Percentiles rank a stretch among this genome's conserved stretches.
Evolutionary conservation across 1,140 invertebrate species (phyloP).

Genomic region (Zophobas atratus): DNA sequence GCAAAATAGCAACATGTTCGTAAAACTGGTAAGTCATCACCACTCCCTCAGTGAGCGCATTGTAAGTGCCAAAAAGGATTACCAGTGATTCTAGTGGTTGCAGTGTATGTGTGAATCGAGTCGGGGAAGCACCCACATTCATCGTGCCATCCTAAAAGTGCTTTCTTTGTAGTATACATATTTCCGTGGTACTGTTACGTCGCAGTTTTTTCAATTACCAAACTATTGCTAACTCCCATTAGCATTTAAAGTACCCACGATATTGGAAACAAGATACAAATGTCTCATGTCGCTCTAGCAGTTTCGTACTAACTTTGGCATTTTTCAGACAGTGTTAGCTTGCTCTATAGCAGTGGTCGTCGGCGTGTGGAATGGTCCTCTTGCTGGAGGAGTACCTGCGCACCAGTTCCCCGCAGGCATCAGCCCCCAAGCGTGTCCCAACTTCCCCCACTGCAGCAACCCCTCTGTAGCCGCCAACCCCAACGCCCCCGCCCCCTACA

Average conservation of each 20-base stretch:
- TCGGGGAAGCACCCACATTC: not conserved
- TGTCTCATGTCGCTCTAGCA: not conserved
- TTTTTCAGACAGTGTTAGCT: slow-evolving; percentile 64
- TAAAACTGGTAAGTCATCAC: slow-evolving; percentile 67
- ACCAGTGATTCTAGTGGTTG: slow-evolving; percentile 4
- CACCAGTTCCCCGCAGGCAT: slow-evolving; percentile 66
- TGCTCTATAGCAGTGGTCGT: slow-evolving; percentile 59
- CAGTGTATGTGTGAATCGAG: not conserved
- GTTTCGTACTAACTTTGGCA: not conserved
- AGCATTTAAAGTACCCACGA: too few species aligned
- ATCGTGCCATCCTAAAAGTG: not conserved
- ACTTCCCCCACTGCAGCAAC: slow-evolving; percentile 67
- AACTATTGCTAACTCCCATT: too few species aligned
- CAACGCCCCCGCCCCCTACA: slow-evolving; percentile 52
- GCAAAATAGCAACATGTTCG: slow-evolving; percentile 67
- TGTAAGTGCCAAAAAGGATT: slow-evolving; percentile 21
- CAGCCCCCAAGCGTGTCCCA: slow-evolving; percentile 67
- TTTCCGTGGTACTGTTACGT: too few species aligned
- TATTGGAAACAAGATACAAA: not conserved
- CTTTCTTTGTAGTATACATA: too few species aligned
- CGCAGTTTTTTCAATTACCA: too few species aligned
- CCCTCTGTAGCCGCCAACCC: slow-evolving; percentile 65
- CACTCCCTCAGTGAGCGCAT: not conserved
- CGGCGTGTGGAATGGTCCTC: slow-evolving; percentile 64
- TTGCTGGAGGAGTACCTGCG: slow-evolving; percentile 66